A percentile compares a stretch with the other conserved stretches of the same genome.
Conservation (phyloP, 2,888 invertebrate species). For the Dynastes grantii region DNA sequence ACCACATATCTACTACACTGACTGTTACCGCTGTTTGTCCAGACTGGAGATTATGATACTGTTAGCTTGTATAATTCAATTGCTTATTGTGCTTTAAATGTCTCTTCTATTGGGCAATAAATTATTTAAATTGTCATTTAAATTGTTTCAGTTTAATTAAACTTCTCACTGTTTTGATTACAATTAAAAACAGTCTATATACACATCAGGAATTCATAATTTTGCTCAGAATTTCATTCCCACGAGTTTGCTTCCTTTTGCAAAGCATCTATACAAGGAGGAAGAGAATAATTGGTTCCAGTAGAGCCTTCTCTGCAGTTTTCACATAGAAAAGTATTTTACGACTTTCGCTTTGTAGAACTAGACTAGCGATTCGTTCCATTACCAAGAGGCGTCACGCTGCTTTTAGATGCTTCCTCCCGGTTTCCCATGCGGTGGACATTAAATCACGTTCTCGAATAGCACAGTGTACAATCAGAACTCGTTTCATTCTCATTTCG, state of each 20-base stretch:
- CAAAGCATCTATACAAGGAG: background rate
- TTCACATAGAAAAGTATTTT: slow-evolving; percentile 3
- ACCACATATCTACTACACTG: too few species aligned
- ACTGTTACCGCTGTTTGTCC: too few species aligned
- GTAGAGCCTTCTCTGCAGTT: background rate
- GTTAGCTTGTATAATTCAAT: too few species aligned
- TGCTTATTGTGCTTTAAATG: too few species aligned
- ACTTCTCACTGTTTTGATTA: too few species aligned
- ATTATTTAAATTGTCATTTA: too few species aligned
- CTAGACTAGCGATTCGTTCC: slow-evolving; percentile 12
- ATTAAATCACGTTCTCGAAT: slow-evolving; percentile 24
- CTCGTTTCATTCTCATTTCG: background rate
- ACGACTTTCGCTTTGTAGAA: background rate
- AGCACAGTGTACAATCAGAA: slow-evolving; percentile 13
- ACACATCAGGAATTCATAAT: too few species aligned
- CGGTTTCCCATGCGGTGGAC: slow-evolving; percentile 12
- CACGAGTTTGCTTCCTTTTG: background rate
- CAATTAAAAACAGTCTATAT: too few species aligned
- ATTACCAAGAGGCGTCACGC: slow-evolving; percentile 14
- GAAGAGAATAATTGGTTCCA: slow-evolving; percentile 1
- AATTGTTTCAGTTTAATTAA: too few species aligned
- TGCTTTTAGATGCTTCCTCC: background rate
- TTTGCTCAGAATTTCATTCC: background rate
- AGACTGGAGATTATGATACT: too few species aligned
- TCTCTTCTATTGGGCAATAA: too few species aligned